Conservation (phyloP, 2,888 invertebrate genomes). For the Phyllotreta cruciferae region DNA sequence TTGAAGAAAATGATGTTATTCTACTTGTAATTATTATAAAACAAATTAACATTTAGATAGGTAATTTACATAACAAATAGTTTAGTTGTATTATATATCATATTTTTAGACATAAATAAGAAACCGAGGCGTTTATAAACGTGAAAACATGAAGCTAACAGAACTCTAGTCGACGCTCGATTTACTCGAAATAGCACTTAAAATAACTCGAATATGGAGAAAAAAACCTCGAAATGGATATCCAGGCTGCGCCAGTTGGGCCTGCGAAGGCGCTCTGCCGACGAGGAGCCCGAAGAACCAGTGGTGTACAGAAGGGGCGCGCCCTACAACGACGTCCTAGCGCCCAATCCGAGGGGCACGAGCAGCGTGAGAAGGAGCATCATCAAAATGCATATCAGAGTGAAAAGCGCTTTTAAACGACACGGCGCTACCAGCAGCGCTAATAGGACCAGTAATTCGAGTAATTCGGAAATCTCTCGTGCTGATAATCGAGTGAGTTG, state of each 20-base stretch:
- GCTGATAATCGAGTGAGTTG: constrained; percentile 35
- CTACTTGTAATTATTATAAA: too few relatives aligned
- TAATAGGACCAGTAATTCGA: constrained; percentile 36
- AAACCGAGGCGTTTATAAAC: too few relatives aligned
- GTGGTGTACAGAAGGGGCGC: constrained; percentile 37
- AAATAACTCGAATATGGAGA: too few relatives aligned
- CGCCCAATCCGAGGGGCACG: constrained; percentile 34
- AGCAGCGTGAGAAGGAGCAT: constrained; percentile 47
- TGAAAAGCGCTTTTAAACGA: constrained; percentile 47
- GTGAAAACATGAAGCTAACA: too few relatives aligned
- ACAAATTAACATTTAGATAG: too few relatives aligned
- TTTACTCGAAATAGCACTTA: too few relatives aligned
- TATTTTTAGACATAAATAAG: too few relatives aligned
- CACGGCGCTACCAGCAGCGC: constrained; percentile 33
- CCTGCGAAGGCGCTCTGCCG: constrained; percentile 40
- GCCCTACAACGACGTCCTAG: constrained; percentile 34
- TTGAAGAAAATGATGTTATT: too few relatives aligned
- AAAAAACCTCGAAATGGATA: constrained; percentile 45
- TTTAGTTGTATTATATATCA: too few relatives aligned
- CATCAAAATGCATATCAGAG: constrained; percentile 48
- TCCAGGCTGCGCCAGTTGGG: constrained; percentile 44
- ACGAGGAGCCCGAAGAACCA: constrained; percentile 33
- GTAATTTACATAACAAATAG: too few relatives aligned
- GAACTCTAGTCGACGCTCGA: too few relatives aligned
- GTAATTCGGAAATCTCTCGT: constrained; percentile 32